Conservation (phyloP, 2,797 vertebrate genomes). For the Schizopygopsis malacanthus region DNA sequence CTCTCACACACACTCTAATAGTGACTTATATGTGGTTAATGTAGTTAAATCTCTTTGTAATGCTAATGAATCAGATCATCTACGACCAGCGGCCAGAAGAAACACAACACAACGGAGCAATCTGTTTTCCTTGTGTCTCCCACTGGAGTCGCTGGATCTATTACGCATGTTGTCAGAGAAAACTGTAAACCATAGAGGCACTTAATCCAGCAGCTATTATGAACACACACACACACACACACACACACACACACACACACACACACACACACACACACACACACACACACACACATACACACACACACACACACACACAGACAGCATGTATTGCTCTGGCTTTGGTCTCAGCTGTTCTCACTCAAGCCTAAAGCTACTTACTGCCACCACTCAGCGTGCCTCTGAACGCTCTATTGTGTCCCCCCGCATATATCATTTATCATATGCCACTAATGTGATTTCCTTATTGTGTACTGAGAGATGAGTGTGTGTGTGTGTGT, state of each 20-base stretch:
- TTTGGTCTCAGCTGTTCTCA: conserved; percentile 38
- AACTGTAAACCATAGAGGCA: conserved; percentile 3
- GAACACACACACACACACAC: background rate
- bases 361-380: conserved; percentile 22
- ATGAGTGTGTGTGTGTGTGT: too few species aligned
- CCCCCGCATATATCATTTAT: conserved; percentile 26
- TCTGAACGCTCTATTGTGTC: conserved; percentile 5
- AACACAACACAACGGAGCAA: conserved; percentile 13
- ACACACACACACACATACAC: too few species aligned
- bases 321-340: conserved; percentile 6
- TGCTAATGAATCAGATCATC: background rate
- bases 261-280: background rate
- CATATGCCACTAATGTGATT: conserved; percentile 12
- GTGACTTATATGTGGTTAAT: background rate
- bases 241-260: background rate
- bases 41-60: conserved; percentile 1
- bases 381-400: background rate
- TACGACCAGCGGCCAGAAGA: background rate
- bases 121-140: background rate
- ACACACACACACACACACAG: too few species aligned
- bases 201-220: conserved; percentile 14
- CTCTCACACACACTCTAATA: background rate
- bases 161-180: conserved; percentile 9
- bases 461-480: background rate
- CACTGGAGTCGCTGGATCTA: conserved; percentile 4